A percentile compares a stretch with the other conserved stretches of the same genome.
These are phyloP conservation scores for Podotricha telesiphe DNA, from an alignment of 2,888 invertebrate species.

Conservation along the genomic window DNA sequence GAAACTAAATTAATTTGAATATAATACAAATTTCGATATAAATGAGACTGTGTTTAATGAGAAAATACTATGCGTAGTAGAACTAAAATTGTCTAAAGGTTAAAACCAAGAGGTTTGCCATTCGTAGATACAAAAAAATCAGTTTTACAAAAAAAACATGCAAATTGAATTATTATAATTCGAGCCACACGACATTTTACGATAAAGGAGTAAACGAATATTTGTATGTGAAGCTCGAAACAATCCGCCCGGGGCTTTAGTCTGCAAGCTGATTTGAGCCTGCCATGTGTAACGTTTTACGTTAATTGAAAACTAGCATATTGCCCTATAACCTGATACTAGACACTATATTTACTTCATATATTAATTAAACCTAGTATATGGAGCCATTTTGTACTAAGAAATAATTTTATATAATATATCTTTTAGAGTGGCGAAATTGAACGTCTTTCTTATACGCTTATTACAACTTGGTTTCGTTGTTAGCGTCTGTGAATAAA, in stretches of 20 bases:
- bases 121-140: too few relatives aligned
- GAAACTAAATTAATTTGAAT: too few relatives aligned
- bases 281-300: constrained; percentile 9
- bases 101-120: too few relatives aligned
- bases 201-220: background rate
- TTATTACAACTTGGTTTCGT: too few relatives aligned
- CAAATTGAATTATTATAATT: background rate
- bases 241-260: constrained; percentile 1
- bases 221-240: constrained; percentile 1
- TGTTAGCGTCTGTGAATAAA: too few relatives aligned
- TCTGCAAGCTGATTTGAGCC: constrained; percentile 18
- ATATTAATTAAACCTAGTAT: background rate
- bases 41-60: too few relatives aligned
- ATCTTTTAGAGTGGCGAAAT: too few relatives aligned
- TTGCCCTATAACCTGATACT: constrained; percentile 6
- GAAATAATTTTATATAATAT: background rate
- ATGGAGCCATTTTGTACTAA: background rate
- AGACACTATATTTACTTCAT: background rate
- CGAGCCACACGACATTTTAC: background rate
- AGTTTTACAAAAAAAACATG: background rate
- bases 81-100: too few relatives aligned
- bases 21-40: too few relatives aligned
- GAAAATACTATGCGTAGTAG: too few relatives aligned
- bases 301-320: constrained; percentile 23
- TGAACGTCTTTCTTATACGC: too few relatives aligned